Percentiles rank a stretch among this genome's conserved stretches.
Conservation (phyloP, 2,113 vertebrate genomes). For the Cacatua alba region DNA sequence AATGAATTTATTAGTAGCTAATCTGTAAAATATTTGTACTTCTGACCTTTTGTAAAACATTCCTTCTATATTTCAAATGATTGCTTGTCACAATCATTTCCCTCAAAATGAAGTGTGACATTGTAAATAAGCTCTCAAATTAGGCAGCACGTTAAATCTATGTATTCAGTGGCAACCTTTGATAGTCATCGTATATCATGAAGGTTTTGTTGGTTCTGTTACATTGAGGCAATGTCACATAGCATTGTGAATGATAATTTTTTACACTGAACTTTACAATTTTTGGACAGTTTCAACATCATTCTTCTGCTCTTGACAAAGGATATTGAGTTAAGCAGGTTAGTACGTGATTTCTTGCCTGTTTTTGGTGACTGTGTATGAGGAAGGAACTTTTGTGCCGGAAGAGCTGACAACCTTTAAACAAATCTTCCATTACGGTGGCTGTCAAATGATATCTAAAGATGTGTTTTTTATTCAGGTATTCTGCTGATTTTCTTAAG, state of each 20-base stretch:
- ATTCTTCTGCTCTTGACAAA: neutral
- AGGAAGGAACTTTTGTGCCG: neutral
- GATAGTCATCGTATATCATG: slow-evolving; percentile 48
- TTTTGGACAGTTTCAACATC: slow-evolving; percentile 33
- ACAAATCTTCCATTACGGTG: neutral
- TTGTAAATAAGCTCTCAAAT: slow-evolving; percentile 60
- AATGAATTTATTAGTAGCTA: slow-evolving; percentile 60
- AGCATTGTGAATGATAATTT: slow-evolving; percentile 28
- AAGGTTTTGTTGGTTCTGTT: slow-evolving; percentile 48
- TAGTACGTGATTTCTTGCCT: neutral
- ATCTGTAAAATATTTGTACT: slow-evolving; percentile 61
- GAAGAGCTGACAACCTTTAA: neutral
- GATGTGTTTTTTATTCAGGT: neutral
- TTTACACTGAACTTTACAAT: slow-evolving; percentile 30
- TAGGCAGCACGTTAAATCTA: slow-evolving; percentile 54
- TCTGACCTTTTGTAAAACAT: slow-evolving; percentile 71
- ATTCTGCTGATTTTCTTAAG: neutral
- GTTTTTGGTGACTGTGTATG: neutral
- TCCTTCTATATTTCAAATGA: slow-evolving; percentile 50
- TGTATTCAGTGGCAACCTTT: slow-evolving; percentile 51
- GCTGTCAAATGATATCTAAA: neutral
- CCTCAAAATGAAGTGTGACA: slow-evolving; percentile 32
- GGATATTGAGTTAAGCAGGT: neutral
- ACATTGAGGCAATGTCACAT: slow-evolving; percentile 21
- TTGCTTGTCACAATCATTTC: slow-evolving; percentile 49